phyloP scores from a whole-genome alignment of 2,113 vertebrate species.

The Eubucco bourcierii region DNA sequence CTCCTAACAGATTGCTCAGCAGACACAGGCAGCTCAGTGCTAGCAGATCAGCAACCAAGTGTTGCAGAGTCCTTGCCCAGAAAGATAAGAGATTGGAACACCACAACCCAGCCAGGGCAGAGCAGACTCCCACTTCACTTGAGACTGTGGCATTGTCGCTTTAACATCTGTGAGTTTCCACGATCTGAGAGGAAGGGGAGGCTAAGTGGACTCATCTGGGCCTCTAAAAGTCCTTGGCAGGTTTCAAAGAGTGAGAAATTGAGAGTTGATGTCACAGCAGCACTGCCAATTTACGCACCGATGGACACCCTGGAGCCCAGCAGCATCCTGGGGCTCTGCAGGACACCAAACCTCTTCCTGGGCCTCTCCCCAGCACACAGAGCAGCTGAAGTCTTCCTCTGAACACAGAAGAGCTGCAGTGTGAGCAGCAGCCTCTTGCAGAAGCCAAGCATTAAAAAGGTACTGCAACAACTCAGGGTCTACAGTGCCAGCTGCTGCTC shows the following conservation, averaged over 20 bases:
- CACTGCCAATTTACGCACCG: neutral
- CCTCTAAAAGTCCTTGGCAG: neutral
- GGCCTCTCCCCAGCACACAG: neutral
- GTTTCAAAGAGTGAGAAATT: neutral
- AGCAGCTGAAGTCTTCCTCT: neutral
- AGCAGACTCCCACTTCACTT: neutral
- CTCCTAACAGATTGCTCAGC: neutral
- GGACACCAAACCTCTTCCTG: neutral
- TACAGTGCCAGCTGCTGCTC: neutral
- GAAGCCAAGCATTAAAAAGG: constrained; percentile 3
- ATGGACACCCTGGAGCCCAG: neutral
- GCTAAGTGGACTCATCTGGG: neutral
- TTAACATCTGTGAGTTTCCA: neutral
- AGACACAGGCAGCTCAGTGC: neutral
- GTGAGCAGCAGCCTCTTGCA: neutral
- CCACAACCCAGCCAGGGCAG: neutral
- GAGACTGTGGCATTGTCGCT: neutral
- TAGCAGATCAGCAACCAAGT: neutral
- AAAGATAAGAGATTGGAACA: neutral
- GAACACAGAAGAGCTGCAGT: neutral
- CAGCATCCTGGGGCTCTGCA: neutral
- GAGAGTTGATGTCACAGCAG: neutral
- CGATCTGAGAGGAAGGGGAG: neutral
- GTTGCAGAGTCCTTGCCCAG: neutral
- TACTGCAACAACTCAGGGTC: neutral